These are phyloP conservation scores for Rhynchonema sp. DNA, from an alignment of 2,888 invertebrate species.

Conservation along the genomic window DNA sequence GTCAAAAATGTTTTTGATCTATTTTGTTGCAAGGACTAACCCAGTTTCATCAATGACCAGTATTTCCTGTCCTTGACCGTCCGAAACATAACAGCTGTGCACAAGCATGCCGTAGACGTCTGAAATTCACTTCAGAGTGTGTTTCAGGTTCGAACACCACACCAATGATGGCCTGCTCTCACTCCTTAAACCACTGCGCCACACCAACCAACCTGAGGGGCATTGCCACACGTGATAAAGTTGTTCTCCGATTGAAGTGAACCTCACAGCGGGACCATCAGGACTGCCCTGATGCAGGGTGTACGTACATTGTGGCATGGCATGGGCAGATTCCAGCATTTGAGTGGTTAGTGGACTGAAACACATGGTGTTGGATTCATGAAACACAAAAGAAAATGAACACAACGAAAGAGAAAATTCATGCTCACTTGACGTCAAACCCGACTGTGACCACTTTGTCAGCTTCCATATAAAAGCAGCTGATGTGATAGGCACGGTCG, in stretches of 20 bases:
- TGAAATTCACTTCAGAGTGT: background rate
- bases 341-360: background rate
- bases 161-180: too few species aligned
- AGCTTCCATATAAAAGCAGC: slow-evolving; percentile 9
- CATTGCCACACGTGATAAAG: slow-evolving; percentile 8
- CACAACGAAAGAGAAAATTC: too few species aligned
- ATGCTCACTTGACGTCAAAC: slow-evolving; percentile 7
- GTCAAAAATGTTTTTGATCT: too few species aligned
- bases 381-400: too few species aligned
- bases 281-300: slow-evolving; percentile 5
- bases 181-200: too few species aligned
- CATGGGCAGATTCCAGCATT: background rate
- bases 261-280: slow-evolving; percentile 6
- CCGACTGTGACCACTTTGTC: slow-evolving; percentile 3
- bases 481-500: slow-evolving; percentile 8
- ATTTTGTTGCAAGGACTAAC: too few species aligned
- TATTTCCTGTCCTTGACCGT: slow-evolving; percentile 4
- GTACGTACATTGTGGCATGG: slow-evolving; percentile 6
- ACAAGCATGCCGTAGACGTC: slow-evolving; percentile 9
- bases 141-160: background rate
- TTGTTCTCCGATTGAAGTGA: slow-evolving; percentile 7
- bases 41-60: slow-evolving; percentile 6
- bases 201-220: slow-evolving; percentile 3
- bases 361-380: too few species aligned
- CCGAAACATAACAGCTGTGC: slow-evolving; percentile 7